Conservation (phyloP, 1,140 invertebrate species). For the Neodiprion pinetum region DNA sequence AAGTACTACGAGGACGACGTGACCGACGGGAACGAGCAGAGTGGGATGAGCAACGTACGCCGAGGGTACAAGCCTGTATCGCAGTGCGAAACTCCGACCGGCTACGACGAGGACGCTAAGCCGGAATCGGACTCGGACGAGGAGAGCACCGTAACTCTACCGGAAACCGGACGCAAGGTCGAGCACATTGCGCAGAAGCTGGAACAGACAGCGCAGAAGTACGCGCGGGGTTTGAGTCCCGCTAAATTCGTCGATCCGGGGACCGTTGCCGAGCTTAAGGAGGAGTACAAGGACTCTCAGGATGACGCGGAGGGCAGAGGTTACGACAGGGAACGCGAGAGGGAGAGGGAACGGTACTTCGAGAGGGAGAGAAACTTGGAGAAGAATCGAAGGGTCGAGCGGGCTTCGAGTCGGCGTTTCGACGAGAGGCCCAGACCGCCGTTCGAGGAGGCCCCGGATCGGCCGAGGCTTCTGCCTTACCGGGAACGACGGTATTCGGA, state of each 20-base stretch:
- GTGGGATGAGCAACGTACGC: conserved; percentile 19
- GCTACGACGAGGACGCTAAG: neutral
- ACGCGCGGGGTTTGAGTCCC: conserved; percentile 56
- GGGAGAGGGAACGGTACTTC: conserved; percentile 4
- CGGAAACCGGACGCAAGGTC: conserved; percentile 57
- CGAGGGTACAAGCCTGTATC: too few species aligned
- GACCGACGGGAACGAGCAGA: conserved; percentile 51
- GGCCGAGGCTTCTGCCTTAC: conserved; percentile 40
- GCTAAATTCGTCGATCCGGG: conserved; percentile 54
- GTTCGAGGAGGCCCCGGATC: conserved; percentile 56
- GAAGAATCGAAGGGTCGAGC: conserved; percentile 44
- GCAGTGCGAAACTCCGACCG: neutral
- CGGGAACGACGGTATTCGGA: conserved; percentile 52
- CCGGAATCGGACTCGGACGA: conserved; percentile 50
- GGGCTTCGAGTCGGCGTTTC: conserved; percentile 44
- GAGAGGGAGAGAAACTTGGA: conserved; percentile 44
- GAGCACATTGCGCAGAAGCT: conserved; percentile 60
- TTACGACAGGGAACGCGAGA: conserved; percentile 27
- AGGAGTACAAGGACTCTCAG: conserved; percentile 32
- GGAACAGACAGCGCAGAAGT: conserved; percentile 60
- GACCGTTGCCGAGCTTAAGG: conserved; percentile 38
- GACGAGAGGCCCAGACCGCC: conserved; percentile 54
- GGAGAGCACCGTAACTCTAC: conserved; percentile 56
- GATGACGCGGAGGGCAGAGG: conserved; percentile 26
- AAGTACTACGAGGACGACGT: conserved; percentile 48